Evolutionary conservation across 2,113 vertebrate genomes (phyloP).

Genomic region (Machaerirhynchus nigripectus): DNA sequence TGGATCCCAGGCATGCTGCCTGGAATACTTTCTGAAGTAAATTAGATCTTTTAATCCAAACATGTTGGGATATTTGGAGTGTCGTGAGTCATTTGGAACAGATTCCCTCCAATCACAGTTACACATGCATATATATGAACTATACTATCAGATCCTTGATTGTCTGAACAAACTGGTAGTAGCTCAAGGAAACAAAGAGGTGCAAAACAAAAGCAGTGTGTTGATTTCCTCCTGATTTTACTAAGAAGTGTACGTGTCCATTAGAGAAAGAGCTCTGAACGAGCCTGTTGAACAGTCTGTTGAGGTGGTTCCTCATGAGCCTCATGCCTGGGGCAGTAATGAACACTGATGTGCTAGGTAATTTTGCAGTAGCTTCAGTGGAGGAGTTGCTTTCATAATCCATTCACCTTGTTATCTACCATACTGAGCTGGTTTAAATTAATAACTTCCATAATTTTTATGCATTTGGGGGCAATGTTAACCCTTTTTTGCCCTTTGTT

Average conservation of each 20-base stretch:
- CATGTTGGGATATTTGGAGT: neutral
- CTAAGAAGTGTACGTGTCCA: neutral
- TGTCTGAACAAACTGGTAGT: neutral
- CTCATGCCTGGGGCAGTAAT: neutral
- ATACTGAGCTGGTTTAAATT: neutral
- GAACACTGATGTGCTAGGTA: neutral
- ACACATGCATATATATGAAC: neutral
- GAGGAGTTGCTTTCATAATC: neutral
- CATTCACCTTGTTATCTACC: neutral
- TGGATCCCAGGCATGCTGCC: neutral
- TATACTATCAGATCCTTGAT: neutral
- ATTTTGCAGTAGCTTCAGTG: neutral
- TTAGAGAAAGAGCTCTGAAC: neutral
- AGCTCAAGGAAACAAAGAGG: neutral
- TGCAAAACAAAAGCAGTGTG: neutral
- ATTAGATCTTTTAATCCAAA: neutral
- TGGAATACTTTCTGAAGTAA: neutral
- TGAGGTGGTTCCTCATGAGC: neutral
- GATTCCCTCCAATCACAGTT: neutral
- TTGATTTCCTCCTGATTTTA: neutral
- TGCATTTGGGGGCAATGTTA: fast-evolving
- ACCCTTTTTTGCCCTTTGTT: neutral
- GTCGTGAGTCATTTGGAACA: neutral
- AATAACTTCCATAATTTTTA: neutral
- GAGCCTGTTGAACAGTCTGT: neutral